phyloP scores from a whole-genome alignment of 2,888 invertebrate species.

The Drosophila borborema region DNA sequence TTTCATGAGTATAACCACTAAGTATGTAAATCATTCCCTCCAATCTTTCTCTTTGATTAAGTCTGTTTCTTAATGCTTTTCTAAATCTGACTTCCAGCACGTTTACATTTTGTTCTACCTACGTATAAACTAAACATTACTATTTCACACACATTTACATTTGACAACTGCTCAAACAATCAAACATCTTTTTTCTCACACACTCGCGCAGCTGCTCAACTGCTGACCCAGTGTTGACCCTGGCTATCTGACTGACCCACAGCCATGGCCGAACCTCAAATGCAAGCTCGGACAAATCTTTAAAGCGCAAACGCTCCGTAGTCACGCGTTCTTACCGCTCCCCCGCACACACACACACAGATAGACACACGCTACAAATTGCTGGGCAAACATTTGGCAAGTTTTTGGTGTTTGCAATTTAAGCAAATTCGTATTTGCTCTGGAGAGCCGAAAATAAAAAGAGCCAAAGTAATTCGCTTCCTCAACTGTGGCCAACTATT shows the following conservation, averaged over 20 bases:
- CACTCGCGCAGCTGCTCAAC: constrained; percentile 14
- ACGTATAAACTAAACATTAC: background rate
- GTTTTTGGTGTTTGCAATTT: constrained; percentile 51
- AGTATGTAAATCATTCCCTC: background rate
- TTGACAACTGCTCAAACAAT: constrained; percentile 1
- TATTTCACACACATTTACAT: background rate
- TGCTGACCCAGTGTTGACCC: constrained; percentile 37
- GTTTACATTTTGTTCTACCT: background rate
- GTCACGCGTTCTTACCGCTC: constrained; percentile 54
- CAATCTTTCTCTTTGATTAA: background rate
- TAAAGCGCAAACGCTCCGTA: constrained; percentile 20
- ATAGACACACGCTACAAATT: constrained; percentile 17
- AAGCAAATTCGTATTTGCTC: constrained; percentile 50
- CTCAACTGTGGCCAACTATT: constrained; percentile 31
- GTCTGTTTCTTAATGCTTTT: background rate
- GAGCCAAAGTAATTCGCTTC: constrained; percentile 31
- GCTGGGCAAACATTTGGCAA: constrained; percentile 61
- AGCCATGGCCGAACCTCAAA: constrained; percentile 18
- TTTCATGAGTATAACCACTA: background rate
- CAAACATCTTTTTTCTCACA: constrained; percentile 15
- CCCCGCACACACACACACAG: constrained; percentile 26
- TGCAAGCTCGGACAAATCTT: constrained; percentile 15
- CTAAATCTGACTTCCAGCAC: too few species aligned
- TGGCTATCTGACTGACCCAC: constrained; percentile 36
- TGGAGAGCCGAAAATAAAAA: constrained; percentile 12